Conservation (phyloP, 2,113 vertebrate species). For the Nothobranchius kuhntae region DNA sequence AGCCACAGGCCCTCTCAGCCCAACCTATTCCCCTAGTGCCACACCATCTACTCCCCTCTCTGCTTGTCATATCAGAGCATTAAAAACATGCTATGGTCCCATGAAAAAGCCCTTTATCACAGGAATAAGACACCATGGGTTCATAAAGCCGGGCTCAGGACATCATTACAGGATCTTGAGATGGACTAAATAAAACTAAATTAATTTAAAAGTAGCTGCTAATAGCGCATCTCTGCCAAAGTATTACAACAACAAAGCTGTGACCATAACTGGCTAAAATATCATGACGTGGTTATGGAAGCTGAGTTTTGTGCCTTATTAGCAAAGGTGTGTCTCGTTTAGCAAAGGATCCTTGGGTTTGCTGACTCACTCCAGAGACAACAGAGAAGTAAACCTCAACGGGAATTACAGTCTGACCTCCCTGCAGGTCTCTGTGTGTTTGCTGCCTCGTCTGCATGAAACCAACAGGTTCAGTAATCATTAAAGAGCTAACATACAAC, state of each 20-base stretch:
- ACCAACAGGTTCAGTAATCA: conserved; percentile 39
- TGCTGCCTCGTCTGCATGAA: conserved; percentile 26
- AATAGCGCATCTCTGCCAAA: not conserved
- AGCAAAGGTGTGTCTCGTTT: not conserved
- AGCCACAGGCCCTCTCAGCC: conserved; percentile 6
- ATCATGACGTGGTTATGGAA: too few species aligned
- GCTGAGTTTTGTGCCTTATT: not conserved
- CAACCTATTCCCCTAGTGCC: conserved; percentile 22
- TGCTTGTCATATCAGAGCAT: conserved; percentile 31
- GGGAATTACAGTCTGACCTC: conserved; percentile 46
- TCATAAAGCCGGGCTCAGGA: too few species aligned
- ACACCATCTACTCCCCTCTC: conserved; percentile 7
- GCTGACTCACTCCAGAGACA: conserved; percentile 36
- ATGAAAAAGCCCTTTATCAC: not conserved
- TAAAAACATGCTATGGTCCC: conserved; percentile 15
- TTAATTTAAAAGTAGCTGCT: too few species aligned
- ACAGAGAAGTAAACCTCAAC: conserved; percentile 42
- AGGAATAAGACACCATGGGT: too few species aligned
- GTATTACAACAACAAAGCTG: not conserved
- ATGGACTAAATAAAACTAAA: not conserved
- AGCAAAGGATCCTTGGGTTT: not conserved
- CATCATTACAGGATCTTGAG: not conserved
- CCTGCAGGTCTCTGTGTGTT: conserved; percentile 23
- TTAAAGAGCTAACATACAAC: conserved; percentile 24
- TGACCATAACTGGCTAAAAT: too few species aligned